Base-by-base conservation (phyloP, 2,113 vertebrate species). In the Vidua macroura region DNA sequence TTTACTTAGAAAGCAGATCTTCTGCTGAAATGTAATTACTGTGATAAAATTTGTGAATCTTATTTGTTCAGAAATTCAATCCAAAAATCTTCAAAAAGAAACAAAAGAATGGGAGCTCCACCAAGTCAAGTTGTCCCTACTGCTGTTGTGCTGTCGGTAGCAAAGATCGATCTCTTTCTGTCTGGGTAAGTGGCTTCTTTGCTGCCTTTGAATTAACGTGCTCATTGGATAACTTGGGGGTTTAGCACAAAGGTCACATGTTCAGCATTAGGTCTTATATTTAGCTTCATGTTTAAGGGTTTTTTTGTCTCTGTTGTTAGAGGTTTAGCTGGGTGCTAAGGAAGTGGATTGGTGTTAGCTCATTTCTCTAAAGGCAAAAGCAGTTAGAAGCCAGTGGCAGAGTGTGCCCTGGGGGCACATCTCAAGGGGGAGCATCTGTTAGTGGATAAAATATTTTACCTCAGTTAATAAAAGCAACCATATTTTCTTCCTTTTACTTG, bases 21-120 rank as follows among this genome's bases (percentile, higher is more conserved):
- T 27, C 25, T 90, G 33, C 27, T 79, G 55, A 66, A 90, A 58
- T 66, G 7, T 46, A 74, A 68, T 94, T 63, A 23, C 37, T 55
- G 3, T 91, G 82, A 69, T 81, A 83, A 93, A 73, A 86, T 28
- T n/a, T 86, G 43, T 59, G 19, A 77, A 51, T 96, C 51, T 97
- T 31, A 67, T 68, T 77, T 95, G 19, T 95, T 82, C 72, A 99
- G 99, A 99, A 99, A 98, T 99, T 99, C 97, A 99, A 99, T 95
- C 99, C 99, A 52, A 99, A 99, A 98, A 99, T 99, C 96, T 99
- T 99, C 87, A 99, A 99, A 96, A 99, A 99, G 98, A 99, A 99
- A 90, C 99, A 99, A 92, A 99, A 99, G 96, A 99, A 99, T 25
- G 99, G 99, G 72, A 99, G 99, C 93, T 98, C 99, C n/a, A 97